Conservation (phyloP, 92 coral and sea anemone species). For the Nematostella vectensis region DNA sequence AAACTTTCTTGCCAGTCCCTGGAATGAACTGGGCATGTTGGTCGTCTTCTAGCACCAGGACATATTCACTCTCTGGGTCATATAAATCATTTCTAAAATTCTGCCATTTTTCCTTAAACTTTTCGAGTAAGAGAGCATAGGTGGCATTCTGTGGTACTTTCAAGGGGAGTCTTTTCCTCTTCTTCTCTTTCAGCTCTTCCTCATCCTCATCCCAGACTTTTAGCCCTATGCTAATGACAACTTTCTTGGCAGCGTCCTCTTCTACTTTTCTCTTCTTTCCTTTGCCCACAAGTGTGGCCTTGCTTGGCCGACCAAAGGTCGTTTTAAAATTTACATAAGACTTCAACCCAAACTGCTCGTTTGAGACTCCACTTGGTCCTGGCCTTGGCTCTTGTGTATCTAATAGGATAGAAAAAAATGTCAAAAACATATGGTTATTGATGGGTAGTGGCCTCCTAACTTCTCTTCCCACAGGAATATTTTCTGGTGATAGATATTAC, state of each 20-base stretch:
- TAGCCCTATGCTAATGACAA: constrained; percentile 11
- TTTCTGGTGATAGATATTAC: too few species aligned
- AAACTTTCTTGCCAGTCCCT: constrained; percentile 29
- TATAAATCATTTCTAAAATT: constrained; percentile 36
- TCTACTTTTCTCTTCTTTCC: constrained; percentile 23
- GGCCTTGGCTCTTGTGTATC: neutral
- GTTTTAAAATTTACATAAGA: constrained; percentile 11
- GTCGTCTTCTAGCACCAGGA: constrained; percentile 34
- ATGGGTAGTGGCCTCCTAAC: too few species aligned
- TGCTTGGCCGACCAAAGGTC: constrained; percentile 19
- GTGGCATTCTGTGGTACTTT: constrained; percentile 17
- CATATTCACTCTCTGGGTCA: constrained; percentile 32
- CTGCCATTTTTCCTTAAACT: constrained; percentile 41
- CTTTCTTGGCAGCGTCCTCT: constrained; percentile 14
- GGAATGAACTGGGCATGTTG: constrained; percentile 45
- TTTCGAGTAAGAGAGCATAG: constrained; percentile 16
- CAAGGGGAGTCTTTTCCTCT: constrained; percentile 14
- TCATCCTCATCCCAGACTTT: constrained; percentile 26
- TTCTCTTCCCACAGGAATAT: too few species aligned
- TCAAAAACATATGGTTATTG: too few species aligned
- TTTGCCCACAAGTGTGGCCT: constrained; percentile 19
- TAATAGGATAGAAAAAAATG: neutral
- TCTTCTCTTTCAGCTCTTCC: constrained; percentile 13
- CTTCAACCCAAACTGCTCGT: constrained; percentile 8
- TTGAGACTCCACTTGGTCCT: constrained; percentile 1